A percentile compares a stretch with the other conserved stretches of the same genome.
Conservation (phyloP, 1,140 invertebrate species). For the Leptonema lineaticorne region DNA sequence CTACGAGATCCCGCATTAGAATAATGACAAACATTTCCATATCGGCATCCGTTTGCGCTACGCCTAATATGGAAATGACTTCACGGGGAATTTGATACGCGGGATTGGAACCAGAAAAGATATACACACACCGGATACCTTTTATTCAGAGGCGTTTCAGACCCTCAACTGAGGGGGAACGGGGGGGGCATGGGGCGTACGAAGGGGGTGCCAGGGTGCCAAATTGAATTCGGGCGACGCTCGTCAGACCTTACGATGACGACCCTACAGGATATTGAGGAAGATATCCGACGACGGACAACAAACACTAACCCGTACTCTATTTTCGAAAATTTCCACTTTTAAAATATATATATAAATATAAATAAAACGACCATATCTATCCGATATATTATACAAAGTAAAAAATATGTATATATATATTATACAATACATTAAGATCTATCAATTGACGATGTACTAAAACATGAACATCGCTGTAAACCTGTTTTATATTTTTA, state of each 20-base stretch:
- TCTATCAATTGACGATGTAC: no score
- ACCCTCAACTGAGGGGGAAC: no score
- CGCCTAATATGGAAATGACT: constrained; percentile 10
- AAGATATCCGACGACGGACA: background rate
- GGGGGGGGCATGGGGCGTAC: no score
- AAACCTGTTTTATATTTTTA: no score
- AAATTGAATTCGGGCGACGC: background rate
- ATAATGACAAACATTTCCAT: constrained; percentile 7
- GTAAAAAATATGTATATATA: background rate
- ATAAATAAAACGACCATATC: background rate
- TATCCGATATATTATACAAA: no score
- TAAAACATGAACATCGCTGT: no score
- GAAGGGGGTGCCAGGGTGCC: no score
- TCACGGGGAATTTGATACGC: constrained; percentile 3
- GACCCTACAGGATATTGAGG: background rate
- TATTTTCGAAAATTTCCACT: background rate
- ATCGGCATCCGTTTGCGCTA: background rate
- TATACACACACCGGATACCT: background rate
- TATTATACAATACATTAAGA: no score
- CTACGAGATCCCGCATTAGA: background rate
- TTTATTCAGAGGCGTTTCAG: constrained; percentile 9
- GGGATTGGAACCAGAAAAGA: background rate
- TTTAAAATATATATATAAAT: no score
- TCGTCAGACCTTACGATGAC: background rate
- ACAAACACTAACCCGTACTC: background rate